phyloP scores from a whole-genome alignment of 2,888 invertebrate species.

The Rhagonycha lutea region DNA sequence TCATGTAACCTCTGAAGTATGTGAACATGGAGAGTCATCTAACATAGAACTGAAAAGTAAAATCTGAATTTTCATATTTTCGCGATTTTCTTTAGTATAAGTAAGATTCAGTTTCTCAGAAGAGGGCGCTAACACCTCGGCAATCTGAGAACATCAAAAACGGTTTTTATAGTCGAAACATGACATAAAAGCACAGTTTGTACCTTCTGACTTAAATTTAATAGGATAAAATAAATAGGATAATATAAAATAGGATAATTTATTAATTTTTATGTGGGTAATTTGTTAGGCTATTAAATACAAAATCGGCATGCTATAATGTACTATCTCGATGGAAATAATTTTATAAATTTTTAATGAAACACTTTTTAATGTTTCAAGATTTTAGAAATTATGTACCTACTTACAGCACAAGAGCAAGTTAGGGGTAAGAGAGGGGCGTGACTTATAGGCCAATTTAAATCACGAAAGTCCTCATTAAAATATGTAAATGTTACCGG shows the following conservation, averaged over 20 bases:
- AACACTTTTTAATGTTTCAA: background rate
- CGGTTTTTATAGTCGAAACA: background rate
- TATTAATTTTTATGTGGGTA: background rate
- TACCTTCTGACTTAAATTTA: background rate
- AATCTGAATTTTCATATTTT: background rate
- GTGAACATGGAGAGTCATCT: background rate
- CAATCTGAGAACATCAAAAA: background rate
- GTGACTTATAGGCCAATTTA: conserved; percentile 37
- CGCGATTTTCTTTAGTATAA: background rate
- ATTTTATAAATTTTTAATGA: background rate
- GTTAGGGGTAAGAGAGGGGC: conserved; percentile 24
- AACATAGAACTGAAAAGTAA: background rate
- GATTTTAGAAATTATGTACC: background rate
- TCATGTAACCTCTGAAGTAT: too few relatives aligned
- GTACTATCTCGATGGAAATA: background rate
- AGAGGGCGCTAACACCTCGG: background rate
- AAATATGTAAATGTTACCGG: conserved; percentile 50
- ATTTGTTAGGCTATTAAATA: background rate
- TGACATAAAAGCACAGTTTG: background rate
- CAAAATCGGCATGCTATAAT: background rate
- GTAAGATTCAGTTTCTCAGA: background rate
- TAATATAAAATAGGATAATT: too few relatives aligned
- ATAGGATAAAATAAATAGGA: too few relatives aligned
- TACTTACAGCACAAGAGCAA: conserved; percentile 37
- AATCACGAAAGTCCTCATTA: conserved; percentile 47